Percentiles rank a stretch among this genome's conserved stretches.
These are phyloP conservation scores for Potamarius usumacintae DNA, from an alignment of 2,113 vertebrate genomes.

Conservation along the genomic window DNA sequence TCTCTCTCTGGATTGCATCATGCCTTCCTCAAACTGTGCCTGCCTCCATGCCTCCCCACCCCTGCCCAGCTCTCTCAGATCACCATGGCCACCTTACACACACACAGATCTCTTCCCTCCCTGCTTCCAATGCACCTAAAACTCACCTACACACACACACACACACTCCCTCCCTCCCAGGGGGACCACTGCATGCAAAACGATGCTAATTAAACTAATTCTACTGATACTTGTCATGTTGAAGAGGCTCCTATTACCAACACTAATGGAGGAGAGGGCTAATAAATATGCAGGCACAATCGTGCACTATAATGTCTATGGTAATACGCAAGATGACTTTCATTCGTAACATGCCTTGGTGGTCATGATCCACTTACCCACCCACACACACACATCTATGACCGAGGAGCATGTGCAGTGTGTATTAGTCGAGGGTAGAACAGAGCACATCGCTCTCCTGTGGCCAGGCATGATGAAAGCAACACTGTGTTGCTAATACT, in stretches of 20 bases:
- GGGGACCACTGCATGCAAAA: constrained; percentile 48
- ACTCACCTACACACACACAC: constrained; percentile 24
- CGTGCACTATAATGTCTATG: constrained; percentile 20
- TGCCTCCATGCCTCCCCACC: constrained; percentile 50
- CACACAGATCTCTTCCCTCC: constrained; percentile 11
- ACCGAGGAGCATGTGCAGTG: constrained; percentile 32
- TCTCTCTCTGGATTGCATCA: constrained; percentile 45
- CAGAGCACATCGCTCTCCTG: neutral
- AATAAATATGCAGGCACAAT: constrained; percentile 42
- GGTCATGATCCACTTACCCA: constrained; percentile 18
- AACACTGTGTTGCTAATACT: neutral
- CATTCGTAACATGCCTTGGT: constrained; percentile 19
- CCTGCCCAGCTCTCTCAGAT: constrained; percentile 49
- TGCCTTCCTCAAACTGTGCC: constrained; percentile 48
- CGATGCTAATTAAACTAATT: constrained; percentile 59
- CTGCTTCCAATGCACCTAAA: neutral
- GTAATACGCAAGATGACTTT: constrained; percentile 35
- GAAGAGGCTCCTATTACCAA: constrained; percentile 47
- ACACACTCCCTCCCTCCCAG: constrained; percentile 38
- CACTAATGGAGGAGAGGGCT: constrained; percentile 36
- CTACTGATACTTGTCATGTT: constrained; percentile 39
- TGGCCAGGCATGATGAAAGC: neutral
- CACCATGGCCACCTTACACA: constrained; percentile 4
- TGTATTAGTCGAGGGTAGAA: neutral
- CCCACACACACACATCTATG: constrained; percentile 10